Evolutionary conservation across 1,140 invertebrate genomes (phyloP).

Genomic region (Drosophila murphyi): DNA sequence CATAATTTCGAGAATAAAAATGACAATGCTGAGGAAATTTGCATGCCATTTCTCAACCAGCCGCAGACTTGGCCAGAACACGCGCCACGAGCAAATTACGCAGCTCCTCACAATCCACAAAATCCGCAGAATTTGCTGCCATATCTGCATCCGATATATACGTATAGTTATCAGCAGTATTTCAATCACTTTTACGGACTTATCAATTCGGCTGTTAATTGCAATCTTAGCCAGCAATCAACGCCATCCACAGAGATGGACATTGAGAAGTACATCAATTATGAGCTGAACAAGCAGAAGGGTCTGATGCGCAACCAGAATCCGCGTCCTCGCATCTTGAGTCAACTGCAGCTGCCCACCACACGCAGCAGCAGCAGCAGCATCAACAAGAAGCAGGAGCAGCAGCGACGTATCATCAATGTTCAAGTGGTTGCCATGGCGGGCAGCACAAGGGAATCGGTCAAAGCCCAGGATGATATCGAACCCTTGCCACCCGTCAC

Average conservation of each 20-base stretch:
- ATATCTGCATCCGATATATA: slow-evolving; percentile 10
- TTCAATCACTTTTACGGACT: slow-evolving; percentile 42
- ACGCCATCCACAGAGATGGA: slow-evolving; percentile 41
- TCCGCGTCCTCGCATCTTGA: slow-evolving; percentile 18
- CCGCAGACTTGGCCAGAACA: slow-evolving; percentile 5
- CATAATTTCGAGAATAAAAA: slow-evolving; percentile 45
- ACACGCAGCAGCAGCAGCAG: too few species aligned
- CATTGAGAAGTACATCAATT: slow-evolving; percentile 64
- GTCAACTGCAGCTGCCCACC: slow-evolving; percentile 22
- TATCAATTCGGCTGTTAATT: slow-evolving; percentile 30
- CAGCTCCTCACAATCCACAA: neutral
- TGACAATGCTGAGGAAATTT: slow-evolving; percentile 24
- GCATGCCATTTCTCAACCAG: slow-evolving; percentile 42
- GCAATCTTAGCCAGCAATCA: neutral
- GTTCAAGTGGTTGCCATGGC: slow-evolving; percentile 49
- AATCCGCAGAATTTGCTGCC: too few species aligned
- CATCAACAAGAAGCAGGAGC: neutral
- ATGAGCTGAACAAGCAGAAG: slow-evolving; percentile 45
- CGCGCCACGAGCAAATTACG: slow-evolving; percentile 16
- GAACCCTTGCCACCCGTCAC: slow-evolving; percentile 44
- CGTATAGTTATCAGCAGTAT: slow-evolving; percentile 47
- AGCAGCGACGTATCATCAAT: slow-evolving; percentile 34
- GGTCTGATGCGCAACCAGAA: slow-evolving; percentile 21
- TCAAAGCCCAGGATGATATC: neutral
- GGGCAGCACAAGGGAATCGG: neutral